Base-by-base conservation (phyloP, 2,888 invertebrate genomes). In the Lobophora halterata region DNA sequence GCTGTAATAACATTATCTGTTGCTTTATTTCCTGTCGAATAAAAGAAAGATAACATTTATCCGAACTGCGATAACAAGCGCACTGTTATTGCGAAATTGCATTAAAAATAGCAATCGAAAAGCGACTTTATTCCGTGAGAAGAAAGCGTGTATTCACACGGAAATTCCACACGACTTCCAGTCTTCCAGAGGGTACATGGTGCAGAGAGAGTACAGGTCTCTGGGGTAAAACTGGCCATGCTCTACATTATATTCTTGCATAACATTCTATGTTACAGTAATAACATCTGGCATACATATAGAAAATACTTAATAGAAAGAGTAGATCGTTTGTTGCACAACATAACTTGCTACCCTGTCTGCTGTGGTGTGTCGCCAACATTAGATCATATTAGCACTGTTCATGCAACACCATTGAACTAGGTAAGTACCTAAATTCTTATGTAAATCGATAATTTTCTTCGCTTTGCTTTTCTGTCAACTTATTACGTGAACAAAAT, bases 21-120 rank as follows among this genome's bases (percentile, higher is more conserved):
- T 40, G 21, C 30, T 23, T 21, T 24, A 24, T 24, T 26, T n/a
- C 12, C 42, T 33, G 24, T 12, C 10, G 36, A 42, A 29, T 37
- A 37, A 37, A 33, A 37, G 24, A 33, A 20, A 37, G 37, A 43
- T 30, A 43, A 38, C 43, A 43, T 38, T 38, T 20, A 37, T 30
- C 29, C 37, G 11, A 32, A 13, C 37, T 19, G 36, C 9, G 37
- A 34, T 37, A 43, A 37, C 43, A 34, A 33, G 33, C 33, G 29
- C 33, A 29, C 10, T 33, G 33, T 26, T 37, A 29, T 37, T 38
- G 29, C 25, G 34, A 33, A 43, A 43, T 23, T 43, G 43, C 43
- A 43, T 37, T 34, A 26, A 37, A 16, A 29, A 21, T 18, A 12
- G 3, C 21, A 21, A 5, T 8, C 29, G 5, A 43, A 26, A 29